A percentile compares a stretch with the other conserved stretches of the same genome.
Conservation (phyloP, 2,888 invertebrate genomes). For the Drosophila cyrtoloma region DNA sequence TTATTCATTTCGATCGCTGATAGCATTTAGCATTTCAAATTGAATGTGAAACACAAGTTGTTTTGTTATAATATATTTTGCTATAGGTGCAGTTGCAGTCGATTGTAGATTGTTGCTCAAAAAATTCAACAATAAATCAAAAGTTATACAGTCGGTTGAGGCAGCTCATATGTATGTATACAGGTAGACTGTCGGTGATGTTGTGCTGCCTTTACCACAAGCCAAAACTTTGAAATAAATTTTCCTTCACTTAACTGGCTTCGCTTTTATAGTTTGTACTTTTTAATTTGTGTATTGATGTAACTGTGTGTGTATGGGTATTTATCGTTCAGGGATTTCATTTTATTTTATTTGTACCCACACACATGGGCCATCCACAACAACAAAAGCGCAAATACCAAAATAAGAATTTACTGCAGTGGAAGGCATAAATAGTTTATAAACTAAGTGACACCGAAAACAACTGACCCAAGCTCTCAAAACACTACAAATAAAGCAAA, state of each 20-base stretch:
- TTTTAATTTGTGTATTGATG: conserved; percentile 13
- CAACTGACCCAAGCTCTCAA: conserved; percentile 76
- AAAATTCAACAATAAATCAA: conserved; percentile 63
- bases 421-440: conserved; percentile 76
- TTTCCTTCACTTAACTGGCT: conserved; percentile 36
- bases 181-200: conserved; percentile 26
- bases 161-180: conserved; percentile 3
- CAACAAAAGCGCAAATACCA: conserved; percentile 65
- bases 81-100: conserved; percentile 26
- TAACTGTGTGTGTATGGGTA: conserved; percentile 15
- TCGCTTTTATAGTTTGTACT: conserved; percentile 11
- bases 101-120: conserved; percentile 46
- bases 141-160: conserved; percentile 48
- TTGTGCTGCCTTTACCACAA: conserved; percentile 20
- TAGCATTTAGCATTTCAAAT: conserved; percentile 32
- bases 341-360: conserved; percentile 65
- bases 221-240: conserved; percentile 60
- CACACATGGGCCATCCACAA: conserved; percentile 27
- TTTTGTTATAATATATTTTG: conserved; percentile 59
- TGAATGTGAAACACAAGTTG: conserved; percentile 45
- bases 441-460: conserved; percentile 77
- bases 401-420: conserved; percentile 77
- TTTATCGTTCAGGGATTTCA: conserved; percentile 59
- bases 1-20: conserved; percentile 44
- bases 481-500: conserved; percentile 65